Conservation (phyloP, 2,888 invertebrate species). For the Halocaridina rubra region DNA sequence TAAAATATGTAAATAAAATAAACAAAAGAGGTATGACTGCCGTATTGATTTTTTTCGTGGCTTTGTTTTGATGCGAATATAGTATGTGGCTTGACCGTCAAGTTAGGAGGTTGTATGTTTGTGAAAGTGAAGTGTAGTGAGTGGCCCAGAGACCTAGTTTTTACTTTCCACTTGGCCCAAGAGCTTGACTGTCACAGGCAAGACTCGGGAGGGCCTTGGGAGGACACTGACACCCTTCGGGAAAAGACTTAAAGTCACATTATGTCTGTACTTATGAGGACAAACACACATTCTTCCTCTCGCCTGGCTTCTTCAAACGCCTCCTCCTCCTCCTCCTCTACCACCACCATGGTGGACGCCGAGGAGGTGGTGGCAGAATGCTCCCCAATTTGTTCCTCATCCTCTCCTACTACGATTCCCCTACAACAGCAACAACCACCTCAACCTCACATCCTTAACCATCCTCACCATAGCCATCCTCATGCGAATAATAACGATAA, state of each 20-base stretch:
- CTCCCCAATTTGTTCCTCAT: constrained; percentile 11
- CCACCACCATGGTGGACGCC: constrained; percentile 25
- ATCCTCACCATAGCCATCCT: too few relatives aligned
- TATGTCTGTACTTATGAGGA: constrained; percentile 39
- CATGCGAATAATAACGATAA: too few relatives aligned
- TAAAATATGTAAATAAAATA: neutral
- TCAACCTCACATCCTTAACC: too few relatives aligned
- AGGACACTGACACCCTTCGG: constrained; percentile 29
- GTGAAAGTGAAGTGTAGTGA: constrained; percentile 61
- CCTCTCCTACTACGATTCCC: too few relatives aligned
- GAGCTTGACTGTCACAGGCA: constrained; percentile 50
- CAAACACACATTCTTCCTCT: neutral
- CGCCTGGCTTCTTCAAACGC: neutral
- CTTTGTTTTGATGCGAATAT: neutral
- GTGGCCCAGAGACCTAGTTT: constrained; percentile 61
- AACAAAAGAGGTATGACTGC: too few relatives aligned
- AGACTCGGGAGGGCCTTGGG: constrained; percentile 52
- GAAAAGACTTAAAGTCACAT: constrained; percentile 27
- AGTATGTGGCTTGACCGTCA: constrained; percentile 29
- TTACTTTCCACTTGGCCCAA: constrained; percentile 57
- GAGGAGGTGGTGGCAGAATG: constrained; percentile 33
- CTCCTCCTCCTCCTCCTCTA: too few relatives aligned
- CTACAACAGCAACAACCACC: constrained; percentile 11
- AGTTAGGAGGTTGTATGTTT: constrained; percentile 57
- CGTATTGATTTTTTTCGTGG: neutral